Evolutionary conservation across 1,140 invertebrate genomes (phyloP).

Genomic region (Drosophila hydei): DNA sequence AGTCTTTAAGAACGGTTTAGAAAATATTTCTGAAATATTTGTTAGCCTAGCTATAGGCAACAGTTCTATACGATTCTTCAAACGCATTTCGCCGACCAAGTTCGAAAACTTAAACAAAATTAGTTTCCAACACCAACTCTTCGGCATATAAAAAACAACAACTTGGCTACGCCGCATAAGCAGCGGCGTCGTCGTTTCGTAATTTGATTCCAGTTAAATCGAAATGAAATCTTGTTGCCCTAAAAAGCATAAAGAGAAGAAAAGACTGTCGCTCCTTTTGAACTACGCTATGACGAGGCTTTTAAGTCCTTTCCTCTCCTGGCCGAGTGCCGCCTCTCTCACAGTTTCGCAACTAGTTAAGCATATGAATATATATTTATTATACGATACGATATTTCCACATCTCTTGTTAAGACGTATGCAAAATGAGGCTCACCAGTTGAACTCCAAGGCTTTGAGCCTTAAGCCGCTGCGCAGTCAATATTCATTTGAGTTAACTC

Average conservation of each 20-base stretch:
- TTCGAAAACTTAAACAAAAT: not conserved
- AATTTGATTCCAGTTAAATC: conserved; percentile 81
- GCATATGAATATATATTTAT: not conserved
- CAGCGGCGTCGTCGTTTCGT: conserved; percentile 57
- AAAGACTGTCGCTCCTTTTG: conserved; percentile 64
- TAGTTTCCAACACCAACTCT: conserved; percentile 3
- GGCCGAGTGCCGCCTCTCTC: conserved; percentile 23
- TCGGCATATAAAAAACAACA: conserved; percentile 12
- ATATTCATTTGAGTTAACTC: no score
- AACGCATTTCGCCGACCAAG: conserved; percentile 10
- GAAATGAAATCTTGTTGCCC: conserved; percentile 76
- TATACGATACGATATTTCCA: not conserved
- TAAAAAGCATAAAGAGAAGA: conserved; percentile 49
- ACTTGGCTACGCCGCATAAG: conserved; percentile 13
- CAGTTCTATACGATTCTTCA: conserved; percentile 11
- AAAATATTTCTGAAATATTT: conserved; percentile 5
- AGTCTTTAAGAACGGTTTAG: not conserved
- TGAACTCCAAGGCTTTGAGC: no score
- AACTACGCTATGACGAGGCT: conserved; percentile 42
- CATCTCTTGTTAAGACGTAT: no score
- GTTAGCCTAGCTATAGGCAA: not conserved
- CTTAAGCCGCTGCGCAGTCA: no score
- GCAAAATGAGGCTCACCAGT: no score
- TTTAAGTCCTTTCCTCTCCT: conserved; percentile 45
- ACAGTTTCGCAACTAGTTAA: conserved; percentile 18